phyloP scores from a whole-genome alignment of 2,113 vertebrate genomes.

The Pipa parva region DNA sequence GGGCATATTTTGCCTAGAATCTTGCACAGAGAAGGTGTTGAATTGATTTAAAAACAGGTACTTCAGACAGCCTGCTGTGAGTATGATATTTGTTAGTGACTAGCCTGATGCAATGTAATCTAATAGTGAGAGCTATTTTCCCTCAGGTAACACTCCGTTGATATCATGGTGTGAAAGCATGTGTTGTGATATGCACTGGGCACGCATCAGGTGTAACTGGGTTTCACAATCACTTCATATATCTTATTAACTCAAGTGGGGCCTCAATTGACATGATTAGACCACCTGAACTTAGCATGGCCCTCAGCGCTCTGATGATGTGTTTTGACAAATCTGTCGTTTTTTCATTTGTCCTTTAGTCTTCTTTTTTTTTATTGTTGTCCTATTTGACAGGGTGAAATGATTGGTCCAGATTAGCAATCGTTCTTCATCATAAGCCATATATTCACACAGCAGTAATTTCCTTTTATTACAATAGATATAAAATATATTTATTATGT shows the following conservation, averaged over 20 bases:
- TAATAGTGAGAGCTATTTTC: constrained; percentile 63
- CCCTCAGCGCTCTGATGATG: not conserved
- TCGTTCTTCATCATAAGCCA: too few species aligned
- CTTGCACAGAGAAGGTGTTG: constrained; percentile 58
- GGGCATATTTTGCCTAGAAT: constrained; percentile 59
- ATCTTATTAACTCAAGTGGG: constrained; percentile 53
- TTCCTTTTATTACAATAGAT: too few species aligned
- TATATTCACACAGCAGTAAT: too few species aligned
- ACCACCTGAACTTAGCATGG: not conserved
- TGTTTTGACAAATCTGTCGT: not conserved
- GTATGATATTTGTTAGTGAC: constrained; percentile 64
- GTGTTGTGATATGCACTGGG: constrained; percentile 51
- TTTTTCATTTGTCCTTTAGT: too few species aligned
- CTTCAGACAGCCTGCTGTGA: constrained; percentile 61
- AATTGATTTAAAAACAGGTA: constrained; percentile 64
- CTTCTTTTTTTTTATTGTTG: too few species aligned
- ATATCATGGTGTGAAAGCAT: constrained; percentile 55
- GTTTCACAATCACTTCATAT: constrained; percentile 50
- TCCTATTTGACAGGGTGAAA: too few species aligned
- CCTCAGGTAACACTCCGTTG: constrained; percentile 61
- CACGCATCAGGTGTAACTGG: constrained; percentile 53
- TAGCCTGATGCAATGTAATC: constrained; percentile 65
- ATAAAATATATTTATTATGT: too few species aligned
- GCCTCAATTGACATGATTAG: constrained; percentile 1
- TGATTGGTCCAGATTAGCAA: too few species aligned